phyloP scores from a whole-genome alignment of 2,888 invertebrate genomes.

The Anoplius nigerrimus region DNA sequence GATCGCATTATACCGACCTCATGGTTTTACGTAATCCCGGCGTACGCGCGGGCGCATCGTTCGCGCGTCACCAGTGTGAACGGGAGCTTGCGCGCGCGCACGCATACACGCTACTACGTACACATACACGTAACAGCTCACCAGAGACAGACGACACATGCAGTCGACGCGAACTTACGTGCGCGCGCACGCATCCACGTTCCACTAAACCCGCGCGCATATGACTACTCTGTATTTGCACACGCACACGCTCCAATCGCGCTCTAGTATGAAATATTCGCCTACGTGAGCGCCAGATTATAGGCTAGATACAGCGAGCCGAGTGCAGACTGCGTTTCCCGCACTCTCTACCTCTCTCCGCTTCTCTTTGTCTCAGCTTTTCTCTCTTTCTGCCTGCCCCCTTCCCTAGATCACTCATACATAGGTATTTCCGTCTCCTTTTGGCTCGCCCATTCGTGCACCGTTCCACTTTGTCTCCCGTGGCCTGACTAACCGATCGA shows the following conservation, averaged over 20 bases:
- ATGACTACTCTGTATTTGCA: background rate
- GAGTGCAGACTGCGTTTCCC: background rate
- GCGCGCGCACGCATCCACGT: no score
- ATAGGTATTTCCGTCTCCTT: no score
- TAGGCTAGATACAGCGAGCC: constrained; percentile 32
- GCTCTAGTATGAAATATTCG: constrained; percentile 19
- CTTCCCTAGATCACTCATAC: no score
- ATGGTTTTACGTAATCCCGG: constrained; percentile 62
- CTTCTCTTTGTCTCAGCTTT: constrained; percentile 9
- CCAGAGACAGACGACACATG: no score
- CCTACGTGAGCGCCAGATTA: constrained; percentile 36
- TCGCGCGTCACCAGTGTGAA: background rate
- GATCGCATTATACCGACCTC: constrained; percentile 58
- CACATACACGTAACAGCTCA: no score
- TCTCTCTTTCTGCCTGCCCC: background rate
- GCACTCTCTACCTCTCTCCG: constrained; percentile 16
- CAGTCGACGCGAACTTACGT: no score
- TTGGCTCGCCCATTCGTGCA: constrained; percentile 9
- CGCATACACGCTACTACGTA: no score
- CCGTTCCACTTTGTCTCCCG: constrained; percentile 4
- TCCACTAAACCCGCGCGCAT: no score
- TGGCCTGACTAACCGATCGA: constrained; percentile 27
- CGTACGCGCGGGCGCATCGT: constrained; percentile 9
- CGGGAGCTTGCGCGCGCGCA: background rate
- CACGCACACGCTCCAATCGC: background rate